Conservation (phyloP, 2,797 vertebrate genomes). For the Momotus momota region DNA sequence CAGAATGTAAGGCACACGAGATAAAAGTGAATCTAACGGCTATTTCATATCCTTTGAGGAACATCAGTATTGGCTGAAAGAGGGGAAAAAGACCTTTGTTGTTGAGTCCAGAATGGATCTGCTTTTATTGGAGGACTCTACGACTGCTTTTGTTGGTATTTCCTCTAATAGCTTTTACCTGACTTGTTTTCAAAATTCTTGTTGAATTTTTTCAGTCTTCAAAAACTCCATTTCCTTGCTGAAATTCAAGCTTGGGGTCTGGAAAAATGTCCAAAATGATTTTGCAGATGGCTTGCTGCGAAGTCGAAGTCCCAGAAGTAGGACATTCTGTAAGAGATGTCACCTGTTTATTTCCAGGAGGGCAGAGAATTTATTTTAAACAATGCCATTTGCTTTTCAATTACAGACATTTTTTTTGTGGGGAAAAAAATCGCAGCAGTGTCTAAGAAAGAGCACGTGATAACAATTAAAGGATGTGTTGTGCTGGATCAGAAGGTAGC, state of each 20-base stretch:
- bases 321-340: neutral
- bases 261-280: neutral
- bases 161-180: conserved; percentile 53
- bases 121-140: conserved; percentile 27
- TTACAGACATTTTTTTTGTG: neutral
- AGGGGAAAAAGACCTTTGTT: conserved; percentile 28
- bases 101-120: conserved; percentile 8
- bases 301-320: neutral
- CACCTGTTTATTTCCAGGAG: conserved; percentile 47
- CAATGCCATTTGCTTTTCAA: conserved; percentile 57
- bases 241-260: conserved; percentile 19
- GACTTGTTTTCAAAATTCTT: conserved; percentile 48
- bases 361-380: conserved; percentile 51
- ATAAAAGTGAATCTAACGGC: conserved; percentile 34
- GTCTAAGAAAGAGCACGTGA: conserved; percentile 53
- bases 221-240: neutral
- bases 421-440: conserved; percentile 8
- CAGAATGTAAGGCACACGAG: neutral
- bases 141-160: conserved; percentile 40
- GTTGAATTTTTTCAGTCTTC: neutral
- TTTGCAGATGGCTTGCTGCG: conserved; percentile 15
- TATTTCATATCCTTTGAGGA: conserved; percentile 45
- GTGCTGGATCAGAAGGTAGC: conserved; percentile 56
- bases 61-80: conserved; percentile 46
- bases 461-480: conserved; percentile 57